Conservation (phyloP, 2,797 vertebrate species). For the Lithobates sylvaticus region DNA sequence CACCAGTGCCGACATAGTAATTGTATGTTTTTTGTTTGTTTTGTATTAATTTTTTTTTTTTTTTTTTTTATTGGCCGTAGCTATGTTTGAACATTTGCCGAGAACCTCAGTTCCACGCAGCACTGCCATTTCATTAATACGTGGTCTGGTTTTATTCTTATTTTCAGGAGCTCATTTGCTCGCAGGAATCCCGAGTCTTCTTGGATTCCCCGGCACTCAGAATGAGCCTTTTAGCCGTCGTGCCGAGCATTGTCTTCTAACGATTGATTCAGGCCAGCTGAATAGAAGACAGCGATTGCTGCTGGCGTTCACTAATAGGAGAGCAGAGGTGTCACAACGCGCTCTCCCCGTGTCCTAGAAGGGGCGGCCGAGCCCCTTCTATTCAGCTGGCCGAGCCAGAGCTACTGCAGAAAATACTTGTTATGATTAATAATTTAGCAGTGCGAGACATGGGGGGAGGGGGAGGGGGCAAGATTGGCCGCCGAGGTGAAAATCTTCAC, state of each 20-base stretch:
- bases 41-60: too few relatives aligned
- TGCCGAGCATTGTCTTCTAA: background rate
- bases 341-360: background rate
- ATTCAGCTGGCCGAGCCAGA: background rate
- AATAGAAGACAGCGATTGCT: background rate
- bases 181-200: too few relatives aligned
- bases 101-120: too few relatives aligned
- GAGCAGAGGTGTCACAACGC: constrained; percentile 26
- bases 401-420: constrained; percentile 44
- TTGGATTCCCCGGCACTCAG: too few relatives aligned
- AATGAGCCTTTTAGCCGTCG: background rate
- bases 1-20: too few relatives aligned
- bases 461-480: background rate
- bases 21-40: too few relatives aligned
- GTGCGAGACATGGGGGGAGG: background rate
- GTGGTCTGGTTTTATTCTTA: background rate
- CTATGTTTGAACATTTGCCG: too few relatives aligned
- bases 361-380: background rate
- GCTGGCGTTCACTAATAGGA: background rate
- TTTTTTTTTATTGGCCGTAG: too few relatives aligned
- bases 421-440: constrained; percentile 48
- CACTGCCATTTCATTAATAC: too few relatives aligned
- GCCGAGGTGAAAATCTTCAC: background rate
- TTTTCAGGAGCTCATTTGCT: background rate
- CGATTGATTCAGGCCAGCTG: background rate